phyloP scores from a whole-genome alignment of 2,888 invertebrate genomes.

The Asteroscopus sphinx region DNA sequence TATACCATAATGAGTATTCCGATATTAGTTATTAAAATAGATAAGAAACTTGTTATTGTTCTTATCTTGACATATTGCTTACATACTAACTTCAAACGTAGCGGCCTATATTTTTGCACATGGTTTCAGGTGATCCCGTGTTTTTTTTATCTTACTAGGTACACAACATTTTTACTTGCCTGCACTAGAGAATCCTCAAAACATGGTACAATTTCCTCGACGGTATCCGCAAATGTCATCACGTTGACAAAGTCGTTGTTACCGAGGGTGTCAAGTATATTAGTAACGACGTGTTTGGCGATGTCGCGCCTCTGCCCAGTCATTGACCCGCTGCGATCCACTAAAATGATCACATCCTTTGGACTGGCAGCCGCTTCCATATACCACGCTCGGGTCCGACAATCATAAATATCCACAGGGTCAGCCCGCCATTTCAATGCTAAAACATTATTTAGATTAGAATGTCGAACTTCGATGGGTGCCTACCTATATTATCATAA shows the following conservation, averaged over 20 bases:
- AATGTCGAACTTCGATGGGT: not conserved
- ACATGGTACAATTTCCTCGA: slow-evolving; percentile 95
- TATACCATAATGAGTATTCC: not conserved
- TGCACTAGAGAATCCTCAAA: slow-evolving; percentile 97
- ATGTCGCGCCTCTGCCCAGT: slow-evolving; percentile 96
- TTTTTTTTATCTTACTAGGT: not conserved
- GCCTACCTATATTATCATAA: not conserved
- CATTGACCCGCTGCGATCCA: slow-evolving; percentile 98
- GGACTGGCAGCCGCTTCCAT: slow-evolving; percentile 99
- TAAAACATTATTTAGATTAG: slow-evolving; percentile 55
- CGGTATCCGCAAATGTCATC: slow-evolving; percentile 96
- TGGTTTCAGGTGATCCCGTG: not conserved
- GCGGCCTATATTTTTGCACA: not conserved
- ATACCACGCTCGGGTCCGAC: slow-evolving; percentile 98
- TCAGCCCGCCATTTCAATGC: slow-evolving; percentile 95
- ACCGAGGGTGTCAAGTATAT: slow-evolving; percentile 98
- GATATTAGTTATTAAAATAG: slow-evolving; percentile 7
- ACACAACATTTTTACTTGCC: slow-evolving; percentile 81
- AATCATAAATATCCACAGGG: slow-evolving; percentile 98
- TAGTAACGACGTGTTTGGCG: slow-evolving; percentile 95
- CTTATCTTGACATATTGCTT: slow-evolving; percentile 21
- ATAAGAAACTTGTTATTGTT: slow-evolving; percentile 17
- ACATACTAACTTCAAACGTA: slow-evolving; percentile 1
- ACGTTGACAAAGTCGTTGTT: slow-evolving; percentile 99
- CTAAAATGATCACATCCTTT: slow-evolving; percentile 96